These are phyloP conservation scores for Sinonovacula constricta DNA, from an alignment of 1,140 invertebrate genomes.

Conservation along the genomic window DNA sequence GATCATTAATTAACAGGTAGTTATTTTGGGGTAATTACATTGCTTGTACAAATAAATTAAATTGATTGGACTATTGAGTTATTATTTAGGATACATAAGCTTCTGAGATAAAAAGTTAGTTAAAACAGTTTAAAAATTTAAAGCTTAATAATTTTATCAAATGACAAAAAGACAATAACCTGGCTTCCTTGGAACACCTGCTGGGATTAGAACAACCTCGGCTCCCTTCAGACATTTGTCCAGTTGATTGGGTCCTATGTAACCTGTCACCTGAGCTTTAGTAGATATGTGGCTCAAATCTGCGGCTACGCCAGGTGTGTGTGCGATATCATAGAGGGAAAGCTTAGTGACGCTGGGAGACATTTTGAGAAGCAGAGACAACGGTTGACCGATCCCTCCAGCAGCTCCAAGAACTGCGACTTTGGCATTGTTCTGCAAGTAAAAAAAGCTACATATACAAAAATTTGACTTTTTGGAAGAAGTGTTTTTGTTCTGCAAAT, in stretches of 20 bases:
- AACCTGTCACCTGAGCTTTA: constrained; percentile 89
- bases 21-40: too few relatives aligned
- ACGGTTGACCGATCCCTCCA: constrained; percentile 98
- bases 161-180: too few relatives aligned
- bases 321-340: constrained; percentile 95
- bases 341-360: constrained; percentile 90
- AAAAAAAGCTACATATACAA: too few relatives aligned
- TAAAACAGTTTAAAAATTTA: too few relatives aligned
- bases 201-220: constrained; percentile 97
- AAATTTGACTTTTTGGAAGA: too few relatives aligned
- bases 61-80: too few relatives aligned
- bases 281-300: constrained; percentile 99
- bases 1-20: too few relatives aligned
- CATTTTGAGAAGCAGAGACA: constrained; percentile 96
- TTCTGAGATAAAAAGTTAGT: too few relatives aligned
- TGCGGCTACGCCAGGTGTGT: constrained; percentile 97
- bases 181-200: constrained; percentile 98
- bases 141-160: too few relatives aligned
- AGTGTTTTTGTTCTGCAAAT: too few relatives aligned
- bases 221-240: constrained; percentile 84
- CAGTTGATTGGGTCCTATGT: constrained; percentile 88
- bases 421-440: constrained; percentile 81
- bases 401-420: constrained; percentile 97
- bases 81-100: too few relatives aligned
- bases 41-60: too few relatives aligned